Evolutionary conservation across 2,888 invertebrate species (phyloP).

Genomic region (Cephus sareptanus): DNA sequence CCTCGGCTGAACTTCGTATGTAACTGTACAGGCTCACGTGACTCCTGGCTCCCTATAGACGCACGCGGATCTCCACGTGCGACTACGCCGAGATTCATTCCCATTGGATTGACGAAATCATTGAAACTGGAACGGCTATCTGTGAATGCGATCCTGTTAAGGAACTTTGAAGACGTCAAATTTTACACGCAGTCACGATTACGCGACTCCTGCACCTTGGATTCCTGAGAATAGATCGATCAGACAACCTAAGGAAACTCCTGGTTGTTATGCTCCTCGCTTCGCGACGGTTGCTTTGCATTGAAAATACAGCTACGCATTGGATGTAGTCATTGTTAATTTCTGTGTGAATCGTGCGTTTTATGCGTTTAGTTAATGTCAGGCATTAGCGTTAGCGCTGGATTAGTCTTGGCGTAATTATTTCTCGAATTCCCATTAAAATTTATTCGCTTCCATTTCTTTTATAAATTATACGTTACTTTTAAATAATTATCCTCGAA

Average conservation of each 20-base stretch:
- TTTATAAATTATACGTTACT: too few relatives aligned
- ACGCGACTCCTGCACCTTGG: neutral
- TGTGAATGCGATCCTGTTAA: neutral
- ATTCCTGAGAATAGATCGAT: neutral
- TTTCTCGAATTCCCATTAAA: too few relatives aligned
- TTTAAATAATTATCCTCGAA: too few relatives aligned
- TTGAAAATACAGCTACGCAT: neutral
- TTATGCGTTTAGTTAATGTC: neutral
- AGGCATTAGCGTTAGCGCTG: too few relatives aligned
- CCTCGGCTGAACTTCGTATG: conserved; percentile 31
- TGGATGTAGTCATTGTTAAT: neutral
- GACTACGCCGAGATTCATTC: neutral
- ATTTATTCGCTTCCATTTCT: too few relatives aligned
- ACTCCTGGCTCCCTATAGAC: conserved; percentile 14
- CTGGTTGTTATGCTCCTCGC: neutral
- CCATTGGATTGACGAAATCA: conserved; percentile 4
- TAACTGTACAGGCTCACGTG: conserved; percentile 40
- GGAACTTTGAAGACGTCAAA: neutral
- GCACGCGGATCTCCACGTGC: conserved; percentile 6
- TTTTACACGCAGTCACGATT: neutral
- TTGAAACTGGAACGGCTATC: neutral
- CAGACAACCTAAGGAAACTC: neutral
- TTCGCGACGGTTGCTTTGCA: neutral
- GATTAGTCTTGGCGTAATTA: too few relatives aligned
- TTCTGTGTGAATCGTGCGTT: neutral